Evolutionary conservation across 2,113 vertebrate species (phyloP), one percentile per base, ranked within the genome.

Genomic region (Rousettus leschenaultii): DNA sequence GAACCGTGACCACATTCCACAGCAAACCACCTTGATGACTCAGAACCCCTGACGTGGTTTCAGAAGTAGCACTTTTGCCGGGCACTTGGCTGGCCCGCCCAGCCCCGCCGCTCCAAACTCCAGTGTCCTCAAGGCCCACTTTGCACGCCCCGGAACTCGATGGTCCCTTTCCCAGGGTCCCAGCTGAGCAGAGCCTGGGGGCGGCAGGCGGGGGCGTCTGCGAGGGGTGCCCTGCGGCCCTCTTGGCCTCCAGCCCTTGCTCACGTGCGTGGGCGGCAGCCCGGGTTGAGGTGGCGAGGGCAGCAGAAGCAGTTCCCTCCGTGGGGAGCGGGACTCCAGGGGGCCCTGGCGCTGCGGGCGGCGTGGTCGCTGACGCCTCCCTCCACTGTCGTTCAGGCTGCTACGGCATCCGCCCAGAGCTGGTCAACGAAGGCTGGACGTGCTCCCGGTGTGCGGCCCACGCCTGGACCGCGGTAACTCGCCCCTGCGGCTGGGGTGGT

Each of bases 361-460:
- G 75, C 24, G 6, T 16, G 38, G 45, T 53, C 12, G 22, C 92
- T 22, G 77, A 21, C 5, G 16, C 7, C 0, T 2, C n/a, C 18
- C 0, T 26, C 73, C 8, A 28, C 6, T 95, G 22, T 70, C 66
- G 87, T 94, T 3, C 95, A 99, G 99, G 99, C 98, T 99, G 99
- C 97, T 99, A 99, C 0, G 99, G 99, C 80, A 98, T 99, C 12
- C 99, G 98, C 74, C 99, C 99, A 0, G 99, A 99, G 89, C 97
- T 98, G 84, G 98, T 99, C 80, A 98, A 98, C 0, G 98, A 99
- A 1, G 97, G 98, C 82, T 99, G 99, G 99, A 98, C 96, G 45
- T 99, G 99, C 92, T 99, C 99, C 18, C 99, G 99, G 35, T 99
- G 99, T 97, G 86, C 98, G 0, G 98, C 98, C 57, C 98, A 97